phyloP scores from a whole-genome alignment of 2,888 invertebrate genomes.

The Drosophila nr. medialis region DNA sequence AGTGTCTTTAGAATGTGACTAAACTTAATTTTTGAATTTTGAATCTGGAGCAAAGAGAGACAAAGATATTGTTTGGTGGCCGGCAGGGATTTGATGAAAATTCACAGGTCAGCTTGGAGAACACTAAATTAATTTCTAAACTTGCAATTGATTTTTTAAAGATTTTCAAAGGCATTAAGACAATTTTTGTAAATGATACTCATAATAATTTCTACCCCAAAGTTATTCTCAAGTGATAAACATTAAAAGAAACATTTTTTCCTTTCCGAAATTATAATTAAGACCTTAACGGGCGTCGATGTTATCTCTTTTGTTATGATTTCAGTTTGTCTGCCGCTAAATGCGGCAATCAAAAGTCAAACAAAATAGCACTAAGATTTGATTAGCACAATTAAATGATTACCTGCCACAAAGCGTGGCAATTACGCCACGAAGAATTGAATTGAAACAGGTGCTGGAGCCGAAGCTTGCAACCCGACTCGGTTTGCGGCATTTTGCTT shows the following conservation, averaged over 20 bases:
- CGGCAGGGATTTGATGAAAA: not conserved
- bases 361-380: slow-evolving; percentile 63
- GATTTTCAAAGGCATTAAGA: not conserved
- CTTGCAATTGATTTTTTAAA: not conserved
- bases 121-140: slow-evolving; percentile 9
- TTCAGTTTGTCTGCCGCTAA: slow-evolving; percentile 52
- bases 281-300: slow-evolving; percentile 4
- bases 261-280: slow-evolving; percentile 15
- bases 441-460: slow-evolving; percentile 31
- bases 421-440: slow-evolving; percentile 50
- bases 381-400: slow-evolving; percentile 78
- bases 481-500: slow-evolving; percentile 36
- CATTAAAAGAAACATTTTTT: not conserved
- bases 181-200: not conserved
- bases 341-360: slow-evolving; percentile 67
- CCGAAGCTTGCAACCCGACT: slow-evolving; percentile 16
- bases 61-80: not conserved
- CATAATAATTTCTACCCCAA: not conserved
- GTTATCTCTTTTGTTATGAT: slow-evolving; percentile 31
- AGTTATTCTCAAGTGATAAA: slow-evolving; percentile 1
- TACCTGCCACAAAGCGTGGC: slow-evolving; percentile 75
- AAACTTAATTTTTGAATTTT: slow-evolving; percentile 66
- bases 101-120: slow-evolving; percentile 1
- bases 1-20: slow-evolving; percentile 77
- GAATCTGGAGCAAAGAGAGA: slow-evolving; percentile 19